Evolutionary conservation across 2,888 invertebrate species (phyloP).

Genomic region (Eupithecia tripunctaria): DNA sequence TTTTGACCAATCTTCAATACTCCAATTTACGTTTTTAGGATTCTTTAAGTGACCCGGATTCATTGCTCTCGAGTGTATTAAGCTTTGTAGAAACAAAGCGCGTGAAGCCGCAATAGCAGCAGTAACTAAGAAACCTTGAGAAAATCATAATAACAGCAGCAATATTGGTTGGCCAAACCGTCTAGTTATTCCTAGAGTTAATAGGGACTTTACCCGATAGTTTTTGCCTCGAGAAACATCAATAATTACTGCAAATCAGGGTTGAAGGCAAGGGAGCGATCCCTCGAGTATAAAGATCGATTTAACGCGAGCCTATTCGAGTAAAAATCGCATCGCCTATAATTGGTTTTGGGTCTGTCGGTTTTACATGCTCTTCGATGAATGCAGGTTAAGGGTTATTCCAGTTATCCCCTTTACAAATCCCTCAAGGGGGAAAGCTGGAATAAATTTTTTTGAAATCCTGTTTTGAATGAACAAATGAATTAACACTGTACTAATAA

Average conservation of each 20-base stretch:
- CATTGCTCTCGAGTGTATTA: too few relatives aligned
- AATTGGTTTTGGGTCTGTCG: slow-evolving; percentile 65
- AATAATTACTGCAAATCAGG: slow-evolving; percentile 47
- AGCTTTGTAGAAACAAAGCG: too few relatives aligned
- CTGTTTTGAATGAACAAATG: too few relatives aligned
- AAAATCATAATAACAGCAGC: not conserved
- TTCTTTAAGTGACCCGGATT: too few relatives aligned
- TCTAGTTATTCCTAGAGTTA: not conserved
- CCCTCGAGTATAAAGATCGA: slow-evolving; percentile 51
- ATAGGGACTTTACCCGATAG: slow-evolving; percentile 7
- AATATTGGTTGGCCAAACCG: not conserved
- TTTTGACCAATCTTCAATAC: too few relatives aligned
- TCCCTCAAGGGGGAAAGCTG: too few relatives aligned
- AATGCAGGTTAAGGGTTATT: not conserved
- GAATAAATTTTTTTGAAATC: too few relatives aligned
- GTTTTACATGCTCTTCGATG: slow-evolving; percentile 26
- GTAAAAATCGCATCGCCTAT: slow-evolving; percentile 74
- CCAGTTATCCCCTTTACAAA: too few relatives aligned
- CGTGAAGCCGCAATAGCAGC: not conserved
- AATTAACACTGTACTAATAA: too few relatives aligned
- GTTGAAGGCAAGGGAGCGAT: slow-evolving; percentile 29
- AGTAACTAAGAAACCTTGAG: not conserved
- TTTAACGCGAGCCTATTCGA: slow-evolving; percentile 59
- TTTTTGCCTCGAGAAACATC: slow-evolving; percentile 24
- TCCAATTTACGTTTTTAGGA: too few relatives aligned